Conservation (phyloP, 2,888 invertebrate genomes). For the Drosophila atripex region DNA sequence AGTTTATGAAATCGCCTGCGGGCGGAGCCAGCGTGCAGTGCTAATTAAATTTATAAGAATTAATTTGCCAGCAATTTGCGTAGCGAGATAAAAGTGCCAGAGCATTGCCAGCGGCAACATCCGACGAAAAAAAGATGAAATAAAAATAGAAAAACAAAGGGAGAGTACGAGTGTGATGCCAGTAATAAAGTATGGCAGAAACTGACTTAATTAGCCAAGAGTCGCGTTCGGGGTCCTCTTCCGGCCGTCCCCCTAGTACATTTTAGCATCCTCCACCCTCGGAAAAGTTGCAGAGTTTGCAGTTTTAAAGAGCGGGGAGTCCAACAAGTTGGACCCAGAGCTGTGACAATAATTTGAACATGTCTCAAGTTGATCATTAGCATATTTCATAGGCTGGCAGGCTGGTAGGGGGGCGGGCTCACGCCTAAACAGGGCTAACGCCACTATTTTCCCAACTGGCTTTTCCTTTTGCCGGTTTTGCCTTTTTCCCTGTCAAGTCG, state of each 20-base stretch:
- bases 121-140: constrained; percentile 23
- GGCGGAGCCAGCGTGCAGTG: constrained; percentile 36
- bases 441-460: constrained; percentile 25
- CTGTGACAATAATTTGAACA: constrained; percentile 76
- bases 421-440: constrained; percentile 37
- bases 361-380: constrained; percentile 80
- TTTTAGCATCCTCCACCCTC: neutral
- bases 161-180: constrained; percentile 32
- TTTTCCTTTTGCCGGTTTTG: constrained; percentile 19
- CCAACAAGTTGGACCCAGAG: constrained; percentile 57
- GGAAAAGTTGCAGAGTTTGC: constrained; percentile 44
- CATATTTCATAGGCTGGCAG: constrained; percentile 69
- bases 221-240: constrained; percentile 26
- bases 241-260: constrained; percentile 12
- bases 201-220: constrained; percentile 63
- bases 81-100: constrained; percentile 50
- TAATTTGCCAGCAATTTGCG: constrained; percentile 62
- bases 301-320: constrained; percentile 43
- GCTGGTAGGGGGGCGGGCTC: constrained; percentile 14
- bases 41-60: constrained; percentile 81
- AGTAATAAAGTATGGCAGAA: constrained; percentile 57
- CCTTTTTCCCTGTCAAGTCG: constrained; percentile 29
- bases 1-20: constrained; percentile 41
- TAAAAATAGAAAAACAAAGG: constrained; percentile 20
- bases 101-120: constrained; percentile 55